Base-by-base conservation (phyloP, 2,113 vertebrate species). In the Oryzias celebensis region DNA sequence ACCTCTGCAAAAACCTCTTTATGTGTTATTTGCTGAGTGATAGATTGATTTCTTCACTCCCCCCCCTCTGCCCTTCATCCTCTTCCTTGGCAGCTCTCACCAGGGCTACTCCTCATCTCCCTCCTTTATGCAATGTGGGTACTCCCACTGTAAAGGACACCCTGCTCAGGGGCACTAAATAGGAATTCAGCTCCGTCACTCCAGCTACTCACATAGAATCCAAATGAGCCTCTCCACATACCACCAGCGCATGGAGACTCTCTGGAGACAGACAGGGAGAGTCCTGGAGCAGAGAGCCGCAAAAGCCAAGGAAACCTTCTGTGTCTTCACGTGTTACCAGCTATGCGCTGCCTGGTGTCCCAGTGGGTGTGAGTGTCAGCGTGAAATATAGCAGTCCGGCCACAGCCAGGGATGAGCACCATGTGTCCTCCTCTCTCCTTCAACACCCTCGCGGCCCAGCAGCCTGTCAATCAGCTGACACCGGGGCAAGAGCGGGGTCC, bases 61-160 rank as follows among this genome's bases (percentile, higher is more conserved):
- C 52, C 53, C 56, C 42, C 58, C 43, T 18, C 7, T 48, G 15
- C 16, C 43, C 13, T 16, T 24, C 41, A 0, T 26, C 48, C 31
- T 57, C n/a, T 55, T 24, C 14, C 49, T 75, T 52, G 14, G 48
- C 71, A 72, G 45, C 53, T 77, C 73, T 57, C 71, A 52, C 65
- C 18, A 1, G 71, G 69, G 59, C 76, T 82, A 73, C 68, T 64
- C 70, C 81, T 52, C 31, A 65, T 82, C 65, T 83, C 72, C 69
- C 69, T 65, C 71, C 70, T 59, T 68, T 65, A 57, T 73, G 73
- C 78, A 74, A 84, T 83, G 83, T 56, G 47, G 68, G 54, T 77
- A 82, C 76, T 81, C 77, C 69, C 57, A 64, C 74, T 54, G 78
- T 81, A 87, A 88, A 83, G 71, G 78, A 83, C 74, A 84, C 77